Evolutionary conservation across 2,113 vertebrate species (phyloP), one percentile per base, ranked within the genome.

Genomic region (Zapornia atra): DNA sequence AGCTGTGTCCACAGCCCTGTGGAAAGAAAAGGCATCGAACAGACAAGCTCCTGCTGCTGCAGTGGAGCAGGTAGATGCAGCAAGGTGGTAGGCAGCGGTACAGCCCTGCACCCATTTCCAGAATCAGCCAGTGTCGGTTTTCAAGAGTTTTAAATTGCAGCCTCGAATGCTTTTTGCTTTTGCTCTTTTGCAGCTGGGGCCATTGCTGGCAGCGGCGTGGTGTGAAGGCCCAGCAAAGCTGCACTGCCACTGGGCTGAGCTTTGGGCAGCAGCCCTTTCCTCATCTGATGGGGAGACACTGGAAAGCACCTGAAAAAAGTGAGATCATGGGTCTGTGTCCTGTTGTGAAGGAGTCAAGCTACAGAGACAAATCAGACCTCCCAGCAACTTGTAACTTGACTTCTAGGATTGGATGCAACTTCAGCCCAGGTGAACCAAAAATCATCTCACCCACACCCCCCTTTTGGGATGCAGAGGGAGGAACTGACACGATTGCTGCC

Each of bases 211-310:
- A 5, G 48, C 6, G 12, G 28, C 21, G 56, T 1, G 3, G 82
- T 29, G 20, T 5, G 44, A 72, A 53, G 60, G 36, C 33, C 42
- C 6, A 2, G 13, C 0, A 0, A 46, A 73, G 13, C 40, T 51
- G 25, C 0, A 2, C 44, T 1, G 1, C 10, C 28, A 9, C 3
- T 0, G 7, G 50, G 10, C 66, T 69, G 66, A 69, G 20, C 21
- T 91, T 79, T 40, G 50, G 61, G 79, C 56, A 69, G 61, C 72
- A 53, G 28, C 18, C 24, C 28, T 29, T 60, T 56, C 68, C 3
- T 2, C 8, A 4, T 40, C 44, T 3, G 1, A 50, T 6, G 11
- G 50, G 50, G 60, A 84, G 18, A 83, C 26, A 56, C n/a, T 88
- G 54, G 50, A 86, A 80, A 91, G 22, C 53, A 65, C 63, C 26